Conservation (phyloP, 2,888 invertebrate genomes). For the Salpingus planirostris region DNA sequence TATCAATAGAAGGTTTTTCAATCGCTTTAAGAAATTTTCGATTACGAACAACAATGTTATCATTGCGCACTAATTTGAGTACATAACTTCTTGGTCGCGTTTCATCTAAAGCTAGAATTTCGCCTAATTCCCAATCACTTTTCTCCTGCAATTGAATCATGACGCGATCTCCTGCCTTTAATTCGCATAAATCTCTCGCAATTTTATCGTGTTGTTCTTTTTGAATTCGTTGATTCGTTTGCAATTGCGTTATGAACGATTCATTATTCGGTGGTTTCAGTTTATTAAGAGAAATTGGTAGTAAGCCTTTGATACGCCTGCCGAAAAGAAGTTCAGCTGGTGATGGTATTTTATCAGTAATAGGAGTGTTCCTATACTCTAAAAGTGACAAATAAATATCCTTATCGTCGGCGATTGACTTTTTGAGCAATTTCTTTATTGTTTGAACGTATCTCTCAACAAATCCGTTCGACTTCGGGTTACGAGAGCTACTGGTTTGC, state of each 20-base stretch:
- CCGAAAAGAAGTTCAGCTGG: neutral
- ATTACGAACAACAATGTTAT: neutral
- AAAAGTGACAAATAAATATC: slow-evolving; percentile 16
- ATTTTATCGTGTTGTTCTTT: neutral
- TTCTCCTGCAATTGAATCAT: neutral
- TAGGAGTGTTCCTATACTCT: slow-evolving; percentile 14
- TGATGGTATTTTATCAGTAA: neutral
- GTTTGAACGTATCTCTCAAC: slow-evolving; percentile 2
- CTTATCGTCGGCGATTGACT: slow-evolving; percentile 10
- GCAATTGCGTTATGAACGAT: neutral
- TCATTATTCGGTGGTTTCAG: neutral
- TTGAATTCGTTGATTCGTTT: no score
- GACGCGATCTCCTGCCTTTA: neutral
- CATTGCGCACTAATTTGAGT: neutral
- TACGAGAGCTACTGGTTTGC: neutral
- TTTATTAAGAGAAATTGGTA: neutral
- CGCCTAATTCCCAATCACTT: neutral
- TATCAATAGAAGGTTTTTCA: slow-evolving; percentile 2
- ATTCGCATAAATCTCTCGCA: neutral
- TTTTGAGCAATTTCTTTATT: slow-evolving; percentile 2
- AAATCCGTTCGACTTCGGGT: slow-evolving; percentile 4
- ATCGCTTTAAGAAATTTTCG: slow-evolving; percentile 1
- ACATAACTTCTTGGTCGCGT: neutral
- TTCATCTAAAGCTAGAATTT: neutral
- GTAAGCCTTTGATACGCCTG: neutral